Evolutionary conservation across 2,797 vertebrate genomes (phyloP).

Genomic region (Tiaroga cobitis): DNA sequence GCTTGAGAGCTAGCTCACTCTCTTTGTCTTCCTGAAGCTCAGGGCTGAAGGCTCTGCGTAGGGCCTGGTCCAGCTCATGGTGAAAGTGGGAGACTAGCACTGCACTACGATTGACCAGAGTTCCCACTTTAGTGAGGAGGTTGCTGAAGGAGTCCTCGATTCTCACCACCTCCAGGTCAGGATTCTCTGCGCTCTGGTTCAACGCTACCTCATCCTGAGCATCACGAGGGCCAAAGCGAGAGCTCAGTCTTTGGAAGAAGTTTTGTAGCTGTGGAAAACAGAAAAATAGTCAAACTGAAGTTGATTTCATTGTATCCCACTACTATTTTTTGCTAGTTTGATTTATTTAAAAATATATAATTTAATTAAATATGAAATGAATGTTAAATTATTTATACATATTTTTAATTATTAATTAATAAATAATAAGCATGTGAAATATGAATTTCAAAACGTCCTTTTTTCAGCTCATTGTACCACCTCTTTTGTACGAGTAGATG

Average conservation of each 20-base stretch:
- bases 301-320: neutral
- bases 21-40: constrained; percentile 53
- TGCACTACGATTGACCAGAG: constrained; percentile 81
- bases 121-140: constrained; percentile 73
- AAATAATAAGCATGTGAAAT: no score
- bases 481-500: neutral
- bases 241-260: constrained; percentile 83
- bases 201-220: constrained; percentile 63
- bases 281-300: constrained; percentile 5
- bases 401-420: neutral
- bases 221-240: constrained; percentile 73
- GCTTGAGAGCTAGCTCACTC: constrained; percentile 36
- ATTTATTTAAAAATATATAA: neutral
- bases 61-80: constrained; percentile 79
- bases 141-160: constrained; percentile 83
- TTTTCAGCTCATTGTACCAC: neutral
- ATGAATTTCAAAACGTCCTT: no score
- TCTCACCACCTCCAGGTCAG: constrained; percentile 74
- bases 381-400: neutral
- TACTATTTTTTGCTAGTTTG: neutral
- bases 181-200: constrained; percentile 69
- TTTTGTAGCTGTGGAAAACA: constrained; percentile 78
- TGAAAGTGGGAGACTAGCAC: constrained; percentile 82
- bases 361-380: neutral
- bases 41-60: constrained; percentile 82